These are phyloP conservation scores for Agonum fuliginosum DNA, from an alignment of 2,888 invertebrate genomes.

Conservation along the genomic window DNA sequence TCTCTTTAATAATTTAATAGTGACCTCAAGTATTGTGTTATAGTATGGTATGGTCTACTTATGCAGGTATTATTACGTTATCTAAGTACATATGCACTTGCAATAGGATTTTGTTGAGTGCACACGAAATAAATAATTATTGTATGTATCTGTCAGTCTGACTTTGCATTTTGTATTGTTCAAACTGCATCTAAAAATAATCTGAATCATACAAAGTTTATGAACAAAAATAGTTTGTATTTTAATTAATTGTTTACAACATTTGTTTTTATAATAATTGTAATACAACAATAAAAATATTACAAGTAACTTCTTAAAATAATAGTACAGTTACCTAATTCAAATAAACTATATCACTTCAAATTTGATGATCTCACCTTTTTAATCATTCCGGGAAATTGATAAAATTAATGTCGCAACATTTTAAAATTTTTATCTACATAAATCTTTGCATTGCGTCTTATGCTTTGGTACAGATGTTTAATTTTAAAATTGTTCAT, in stretches of 20 bases:
- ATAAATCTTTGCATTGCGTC: neutral
- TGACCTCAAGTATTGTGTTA: too few relatives aligned
- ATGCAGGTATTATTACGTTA: constrained; percentile 21
- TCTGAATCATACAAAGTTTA: too few relatives aligned
- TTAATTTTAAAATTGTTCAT: too few relatives aligned
- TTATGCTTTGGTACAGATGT: neutral
- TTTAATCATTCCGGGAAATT: constrained; percentile 22
- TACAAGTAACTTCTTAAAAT: too few relatives aligned
- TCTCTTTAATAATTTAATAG: constrained; percentile 24
- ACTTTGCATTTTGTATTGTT: too few relatives aligned
- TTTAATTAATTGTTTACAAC: too few relatives aligned
- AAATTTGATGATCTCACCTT: constrained; percentile 26
- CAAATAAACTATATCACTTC: neutral
- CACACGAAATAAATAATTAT: neutral
- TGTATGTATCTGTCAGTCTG: too few relatives aligned
- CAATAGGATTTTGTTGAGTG: neutral
- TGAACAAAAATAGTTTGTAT: too few relatives aligned
- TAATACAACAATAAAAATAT: too few relatives aligned
- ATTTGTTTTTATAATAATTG: too few relatives aligned
- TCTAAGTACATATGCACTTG: constrained; percentile 17
- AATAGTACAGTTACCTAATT: neutral
- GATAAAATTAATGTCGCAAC: neutral
- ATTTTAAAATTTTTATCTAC: neutral
- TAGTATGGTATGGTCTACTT: constrained; percentile 32
- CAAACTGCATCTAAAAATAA: too few relatives aligned